Evolutionary conservation across 2,797 vertebrate genomes (phyloP).

Genomic region (Urophycis tenuis): DNA sequence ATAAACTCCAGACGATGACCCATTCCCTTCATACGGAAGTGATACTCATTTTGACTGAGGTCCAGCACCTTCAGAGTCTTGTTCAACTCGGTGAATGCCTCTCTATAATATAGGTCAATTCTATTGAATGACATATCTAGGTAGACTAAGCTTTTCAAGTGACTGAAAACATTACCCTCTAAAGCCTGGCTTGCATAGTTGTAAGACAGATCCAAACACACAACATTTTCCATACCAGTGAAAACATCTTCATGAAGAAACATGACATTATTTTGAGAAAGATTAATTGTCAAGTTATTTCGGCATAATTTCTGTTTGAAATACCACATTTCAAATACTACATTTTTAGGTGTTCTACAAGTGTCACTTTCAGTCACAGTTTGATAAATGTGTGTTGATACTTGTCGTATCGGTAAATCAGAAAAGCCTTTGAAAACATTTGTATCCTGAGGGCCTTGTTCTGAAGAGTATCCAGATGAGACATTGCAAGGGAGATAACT

Average conservation of each 20-base stretch:
- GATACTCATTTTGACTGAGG: slow-evolving; percentile 74
- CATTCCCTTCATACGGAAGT: slow-evolving; percentile 75
- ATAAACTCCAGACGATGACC: slow-evolving; percentile 72
- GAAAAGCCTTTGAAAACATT: not conserved
- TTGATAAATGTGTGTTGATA: slow-evolving; percentile 17
- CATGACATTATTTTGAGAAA: slow-evolving; percentile 75
- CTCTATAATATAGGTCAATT: slow-evolving; percentile 70
- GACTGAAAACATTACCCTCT: slow-evolving; percentile 49
- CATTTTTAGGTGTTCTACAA: slow-evolving; percentile 24
- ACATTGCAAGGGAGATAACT: slow-evolving; percentile 48
- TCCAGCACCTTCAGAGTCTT: slow-evolving; percentile 68
- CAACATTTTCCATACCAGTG: slow-evolving; percentile 66
- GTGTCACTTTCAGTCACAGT: slow-evolving; percentile 7
- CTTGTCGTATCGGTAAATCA: slow-evolving; percentile 4
- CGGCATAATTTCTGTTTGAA: slow-evolving; percentile 51
- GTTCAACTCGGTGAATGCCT: slow-evolving; percentile 64
- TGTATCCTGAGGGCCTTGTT: too few species aligned
- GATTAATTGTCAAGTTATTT: slow-evolving; percentile 52
- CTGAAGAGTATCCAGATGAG: too few species aligned
- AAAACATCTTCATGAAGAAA: slow-evolving; percentile 58
- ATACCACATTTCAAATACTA: slow-evolving; percentile 26
- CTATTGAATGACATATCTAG: slow-evolving; percentile 74
- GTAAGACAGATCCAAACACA: slow-evolving; percentile 73
- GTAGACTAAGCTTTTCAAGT: slow-evolving; percentile 57
- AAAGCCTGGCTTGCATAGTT: slow-evolving; percentile 77